These are phyloP conservation scores for Lithobates sylvaticus DNA, from an alignment of 2,797 vertebrate species.

Conservation along the genomic window DNA sequence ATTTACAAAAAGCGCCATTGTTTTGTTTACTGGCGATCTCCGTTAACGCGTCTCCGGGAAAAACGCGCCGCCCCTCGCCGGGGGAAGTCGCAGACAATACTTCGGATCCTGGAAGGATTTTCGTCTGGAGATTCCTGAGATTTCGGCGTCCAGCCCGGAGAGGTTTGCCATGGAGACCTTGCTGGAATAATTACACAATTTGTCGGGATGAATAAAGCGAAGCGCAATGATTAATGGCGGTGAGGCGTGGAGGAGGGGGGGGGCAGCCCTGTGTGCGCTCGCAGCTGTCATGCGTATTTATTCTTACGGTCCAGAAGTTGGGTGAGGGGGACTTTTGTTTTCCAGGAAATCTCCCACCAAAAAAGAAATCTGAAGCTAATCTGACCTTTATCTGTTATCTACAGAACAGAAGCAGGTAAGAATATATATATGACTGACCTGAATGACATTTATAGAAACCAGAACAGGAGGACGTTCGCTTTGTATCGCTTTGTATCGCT, in stretches of 20 bases:
- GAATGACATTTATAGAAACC: too few relatives aligned
- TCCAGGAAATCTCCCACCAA: too few relatives aligned
- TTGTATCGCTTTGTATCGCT: too few relatives aligned
- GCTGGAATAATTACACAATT: constrained; percentile 52
- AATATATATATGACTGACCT: too few relatives aligned
- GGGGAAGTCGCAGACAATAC: neutral
- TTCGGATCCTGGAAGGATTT: neutral
- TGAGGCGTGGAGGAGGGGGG: neutral
- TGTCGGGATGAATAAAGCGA: constrained; percentile 46
- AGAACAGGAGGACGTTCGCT: too few relatives aligned
- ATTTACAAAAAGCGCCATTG: too few relatives aligned
- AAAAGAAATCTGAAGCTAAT: too few relatives aligned
- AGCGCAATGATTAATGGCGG: constrained; percentile 50
- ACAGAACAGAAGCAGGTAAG: too few relatives aligned
- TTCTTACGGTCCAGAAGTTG: too few relatives aligned
- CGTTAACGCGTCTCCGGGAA: constrained; percentile 3
- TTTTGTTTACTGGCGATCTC: neutral
- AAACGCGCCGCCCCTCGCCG: neutral
- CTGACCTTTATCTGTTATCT: too few relatives aligned
- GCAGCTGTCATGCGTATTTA: too few relatives aligned
- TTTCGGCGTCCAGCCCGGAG: constrained; percentile 3
- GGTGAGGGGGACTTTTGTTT: too few relatives aligned
- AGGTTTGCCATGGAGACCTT: constrained; percentile 43
- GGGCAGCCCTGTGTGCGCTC: neutral
- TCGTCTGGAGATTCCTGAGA: neutral